Base-by-base conservation (phyloP, 2,797 vertebrate genomes). In the Kryptolebias ocellatus region DNA sequence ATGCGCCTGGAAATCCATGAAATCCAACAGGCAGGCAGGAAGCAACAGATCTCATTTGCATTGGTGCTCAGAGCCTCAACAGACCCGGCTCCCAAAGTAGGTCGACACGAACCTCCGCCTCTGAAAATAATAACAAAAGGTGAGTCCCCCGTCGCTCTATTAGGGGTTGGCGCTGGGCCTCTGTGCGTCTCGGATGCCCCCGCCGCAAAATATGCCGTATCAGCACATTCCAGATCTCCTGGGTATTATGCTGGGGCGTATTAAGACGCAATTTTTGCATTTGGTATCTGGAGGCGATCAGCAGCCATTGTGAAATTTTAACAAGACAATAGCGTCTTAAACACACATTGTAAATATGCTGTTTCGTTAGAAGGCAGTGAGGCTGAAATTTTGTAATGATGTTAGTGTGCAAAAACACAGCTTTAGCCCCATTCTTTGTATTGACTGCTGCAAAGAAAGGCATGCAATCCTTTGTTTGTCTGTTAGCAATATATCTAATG, bases 71-170 rank as follows among this genome's bases (percentile, higher is more conserved):
- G 79, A 12, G 64, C 76, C 76, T 87, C 81, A 69, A 78, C 81
- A 83, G 80, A 81, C 84, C 73, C 42, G 67, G 81, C 83, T 85
- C 74, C 82, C 83, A 87, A 92, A 92, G 83, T 92, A 91, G 90
- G 91, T 92, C 90, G 92, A 78, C 64, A 67, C 64, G 67, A 90
- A 85, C 80, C 64, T 73, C 79, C 64, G 80, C 79, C 78, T 86
- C 86, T 73, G 72, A 87, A 92, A 90, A 92, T 90, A 90, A 91
- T 89, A 90, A 87, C 79, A 91, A 88, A 89, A 92, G 85, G 87
- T 91, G 88, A 84, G 78, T 74, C 85, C 34, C 17, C 76, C 79
- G 64, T 72, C 65, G 53, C 75, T 83, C 77, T 85, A 79, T 80
- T 72, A 68, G 79, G 75, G 84, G 84, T 83, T 80, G 78, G 52